These are phyloP conservation scores for Caenorhabditis sinica DNA, from an alignment of 2,888 invertebrate species.

Conservation along the genomic window DNA sequence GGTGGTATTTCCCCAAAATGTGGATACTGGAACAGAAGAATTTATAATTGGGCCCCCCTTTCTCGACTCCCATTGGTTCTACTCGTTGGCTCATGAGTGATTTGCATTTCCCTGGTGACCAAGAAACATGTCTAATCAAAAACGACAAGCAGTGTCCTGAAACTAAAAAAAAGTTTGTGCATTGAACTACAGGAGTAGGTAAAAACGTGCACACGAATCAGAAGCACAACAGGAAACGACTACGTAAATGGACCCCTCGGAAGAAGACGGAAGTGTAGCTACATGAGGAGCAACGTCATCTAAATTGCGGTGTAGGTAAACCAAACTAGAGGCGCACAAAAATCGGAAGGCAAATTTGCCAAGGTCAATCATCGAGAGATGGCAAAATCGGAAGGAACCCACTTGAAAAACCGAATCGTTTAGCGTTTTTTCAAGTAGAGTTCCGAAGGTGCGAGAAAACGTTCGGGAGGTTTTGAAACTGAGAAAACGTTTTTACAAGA, in stretches of 20 bases:
- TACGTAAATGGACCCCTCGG: constrained; percentile 27
- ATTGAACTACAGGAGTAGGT: constrained; percentile 25
- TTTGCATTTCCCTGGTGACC: not conserved
- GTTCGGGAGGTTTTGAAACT: not conserved
- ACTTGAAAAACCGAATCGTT: not conserved
- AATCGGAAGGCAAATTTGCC: not conserved
- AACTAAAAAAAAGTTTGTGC: constrained; percentile 24
- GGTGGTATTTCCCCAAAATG: not conserved
- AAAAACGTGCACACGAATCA: constrained; percentile 16
- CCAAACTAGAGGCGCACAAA: constrained; percentile 29
- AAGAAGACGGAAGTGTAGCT: constrained; percentile 27
- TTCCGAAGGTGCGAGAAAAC: too few relatives aligned
- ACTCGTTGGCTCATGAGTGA: not conserved
- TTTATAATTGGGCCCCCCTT: too few relatives aligned
- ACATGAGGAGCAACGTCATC: constrained; percentile 30
- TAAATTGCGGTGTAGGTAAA: constrained; percentile 24
- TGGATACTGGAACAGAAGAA: not conserved
- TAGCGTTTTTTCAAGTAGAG: not conserved
- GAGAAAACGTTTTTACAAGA: too few relatives aligned
- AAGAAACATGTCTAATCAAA: constrained; percentile 8
- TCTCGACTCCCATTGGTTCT: not conserved
- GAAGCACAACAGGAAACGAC: constrained; percentile 47
- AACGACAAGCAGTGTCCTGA: not conserved
- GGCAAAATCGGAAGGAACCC: not conserved
- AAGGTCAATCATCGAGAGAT: not conserved